Base-by-base conservation (phyloP, 1,140 invertebrate genomes). In the Drosophila ercepeae region DNA sequence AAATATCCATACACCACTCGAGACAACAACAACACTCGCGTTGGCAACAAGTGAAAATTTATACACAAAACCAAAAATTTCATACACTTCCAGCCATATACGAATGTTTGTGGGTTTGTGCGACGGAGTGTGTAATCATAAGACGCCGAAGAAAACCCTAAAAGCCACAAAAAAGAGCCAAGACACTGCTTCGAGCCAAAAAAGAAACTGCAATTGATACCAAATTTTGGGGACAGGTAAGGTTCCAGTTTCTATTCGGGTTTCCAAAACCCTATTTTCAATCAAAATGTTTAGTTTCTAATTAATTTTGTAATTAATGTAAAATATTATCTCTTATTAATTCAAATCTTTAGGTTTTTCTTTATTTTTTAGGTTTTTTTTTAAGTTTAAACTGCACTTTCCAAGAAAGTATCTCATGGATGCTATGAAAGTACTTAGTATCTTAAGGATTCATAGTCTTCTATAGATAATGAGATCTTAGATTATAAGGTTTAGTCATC, bases 21-120 rank as follows among this genome's bases (percentile, higher is more conserved):
- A 39, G 36, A 16, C 36, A 4, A 32, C 36, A 4, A 32, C 44
- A 57, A 51, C 34, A 49, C 25, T 18, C 53, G 45, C 71, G 78
- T 82, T 82, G 75, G 78, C 78, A 82, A 82, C 78, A 82, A 77
- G 78, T 82, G 78, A 32, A 73, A 74, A 82, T 55, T 63, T 63
- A 70, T 61, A 63, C 61, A 29, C 27, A 29, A 29, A 59, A 50
- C 59, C 46, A 53, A 52, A 69, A n/a, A n/a, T n/a, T 49, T 52
- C 36, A 54, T 50, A 39, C 53, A 53, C 16, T 27, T 25, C n/a
- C 36, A 39, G 14, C 36, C 8, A 39, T 36, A 9, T 14, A 36
- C 9, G 7, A n/a, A 36, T 39, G 36, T 39, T 6, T 39, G 4
- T 39, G 1, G 11, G 36, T 13, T 39, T 42, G 29, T 32, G 19